Evolutionary conservation across 2,888 invertebrate genomes (phyloP).

Genomic region (Epinotia nisella): DNA sequence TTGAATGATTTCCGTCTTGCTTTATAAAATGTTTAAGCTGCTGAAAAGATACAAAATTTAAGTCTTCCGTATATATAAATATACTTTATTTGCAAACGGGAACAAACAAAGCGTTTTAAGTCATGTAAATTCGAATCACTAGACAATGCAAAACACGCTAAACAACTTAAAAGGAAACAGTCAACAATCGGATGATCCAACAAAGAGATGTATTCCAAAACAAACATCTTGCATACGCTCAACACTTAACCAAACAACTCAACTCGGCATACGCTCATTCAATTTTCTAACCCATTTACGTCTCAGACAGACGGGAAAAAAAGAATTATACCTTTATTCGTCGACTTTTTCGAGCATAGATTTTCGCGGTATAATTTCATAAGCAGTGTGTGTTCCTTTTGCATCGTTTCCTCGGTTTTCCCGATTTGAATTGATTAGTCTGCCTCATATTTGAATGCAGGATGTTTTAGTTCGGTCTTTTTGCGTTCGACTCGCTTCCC

Average conservation of each 20-base stretch:
- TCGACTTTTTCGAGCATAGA: slow-evolving; percentile 67
- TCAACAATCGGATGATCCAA: slow-evolving; percentile 58
- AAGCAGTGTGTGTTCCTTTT: slow-evolving; percentile 80
- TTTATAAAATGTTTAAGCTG: slow-evolving; percentile 31
- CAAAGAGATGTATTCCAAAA: slow-evolving; percentile 67
- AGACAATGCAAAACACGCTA: slow-evolving; percentile 46
- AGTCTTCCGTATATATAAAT: background rate
- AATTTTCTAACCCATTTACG: slow-evolving; percentile 85
- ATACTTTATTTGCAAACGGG: slow-evolving; percentile 5
- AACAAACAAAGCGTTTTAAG: slow-evolving; percentile 40
- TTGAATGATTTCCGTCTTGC: slow-evolving; percentile 44
- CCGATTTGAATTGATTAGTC: slow-evolving; percentile 82
- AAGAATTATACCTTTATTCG: slow-evolving; percentile 62
- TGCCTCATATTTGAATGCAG: slow-evolving; percentile 73
- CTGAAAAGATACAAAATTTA: slow-evolving; percentile 1
- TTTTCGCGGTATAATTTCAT: slow-evolving; percentile 81
- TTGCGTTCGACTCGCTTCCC: slow-evolving; percentile 59
- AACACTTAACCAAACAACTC: slow-evolving; percentile 76
- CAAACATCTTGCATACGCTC: slow-evolving; percentile 62
- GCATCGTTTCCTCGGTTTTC: slow-evolving; percentile 75
- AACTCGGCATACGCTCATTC: slow-evolving; percentile 75
- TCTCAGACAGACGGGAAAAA: slow-evolving; percentile 72
- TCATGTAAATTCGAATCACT: slow-evolving; percentile 41
- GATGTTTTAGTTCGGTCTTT: slow-evolving; percentile 64
- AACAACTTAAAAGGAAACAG: slow-evolving; percentile 52